phyloP scores from a whole-genome alignment of 2,113 vertebrate genomes.

The Saccopteryx leptura region DNA sequence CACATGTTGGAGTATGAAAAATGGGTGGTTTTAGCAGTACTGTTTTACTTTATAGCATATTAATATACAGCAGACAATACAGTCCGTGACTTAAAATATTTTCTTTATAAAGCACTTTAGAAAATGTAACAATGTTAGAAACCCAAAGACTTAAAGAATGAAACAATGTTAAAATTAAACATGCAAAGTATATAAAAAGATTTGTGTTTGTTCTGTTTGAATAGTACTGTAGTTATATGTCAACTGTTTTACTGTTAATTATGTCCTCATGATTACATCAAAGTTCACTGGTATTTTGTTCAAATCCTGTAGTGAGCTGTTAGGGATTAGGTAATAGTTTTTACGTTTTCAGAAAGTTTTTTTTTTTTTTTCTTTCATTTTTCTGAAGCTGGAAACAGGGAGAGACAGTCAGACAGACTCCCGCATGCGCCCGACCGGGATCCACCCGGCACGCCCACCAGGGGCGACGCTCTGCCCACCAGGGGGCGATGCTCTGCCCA shows the following conservation, averaged over 20 bases:
- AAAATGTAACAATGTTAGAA: slow-evolving; percentile 57
- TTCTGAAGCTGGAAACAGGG: no score
- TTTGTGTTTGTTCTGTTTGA: neutral
- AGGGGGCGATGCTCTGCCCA: no score
- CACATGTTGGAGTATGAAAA: neutral
- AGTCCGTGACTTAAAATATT: neutral
- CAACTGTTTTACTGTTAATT: slow-evolving; percentile 28
- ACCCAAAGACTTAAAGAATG: slow-evolving; percentile 1
- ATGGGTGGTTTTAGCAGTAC: neutral
- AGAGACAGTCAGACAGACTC: no score
- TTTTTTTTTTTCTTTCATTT: no score
- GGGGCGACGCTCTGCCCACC: no score
- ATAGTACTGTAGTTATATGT: neutral
- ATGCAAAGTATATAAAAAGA: neutral
- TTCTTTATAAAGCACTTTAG: slow-evolving; percentile 20
- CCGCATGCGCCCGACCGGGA: no score
- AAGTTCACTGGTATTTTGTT: slow-evolving; percentile 1
- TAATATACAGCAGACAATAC: neutral
- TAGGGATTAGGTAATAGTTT: neutral
- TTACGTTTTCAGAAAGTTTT: neutral
- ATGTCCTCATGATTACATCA: neutral
- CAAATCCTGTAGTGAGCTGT: neutral
- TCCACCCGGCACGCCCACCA: no score
- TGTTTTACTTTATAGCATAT: neutral
- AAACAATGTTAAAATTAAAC: slow-evolving; percentile 48